phyloP scores from a whole-genome alignment of 2,888 invertebrate genomes.

The Yponomeuta plumbellus region DNA sequence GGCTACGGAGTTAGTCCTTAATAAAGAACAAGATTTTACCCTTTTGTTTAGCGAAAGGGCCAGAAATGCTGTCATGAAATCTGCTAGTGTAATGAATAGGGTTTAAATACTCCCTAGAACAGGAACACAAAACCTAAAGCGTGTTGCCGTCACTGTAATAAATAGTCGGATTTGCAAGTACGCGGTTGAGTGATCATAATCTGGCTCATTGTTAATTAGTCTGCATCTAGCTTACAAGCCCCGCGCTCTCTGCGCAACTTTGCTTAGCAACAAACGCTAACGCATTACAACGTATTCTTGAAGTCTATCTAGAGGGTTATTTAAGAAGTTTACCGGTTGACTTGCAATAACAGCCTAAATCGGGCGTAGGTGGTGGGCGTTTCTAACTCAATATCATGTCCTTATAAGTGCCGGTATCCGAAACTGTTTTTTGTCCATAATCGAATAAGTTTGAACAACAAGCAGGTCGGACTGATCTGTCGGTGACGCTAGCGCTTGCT shows the following conservation, averaged over 20 bases:
- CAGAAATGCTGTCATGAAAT: background rate
- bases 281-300: background rate
- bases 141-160: slow-evolving; percentile 60
- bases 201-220: slow-evolving; percentile 58
- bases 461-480: slow-evolving; percentile 42
- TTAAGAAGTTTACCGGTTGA: background rate
- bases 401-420: slow-evolving; percentile 58
- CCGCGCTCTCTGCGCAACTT: background rate
- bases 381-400: slow-evolving; percentile 53
- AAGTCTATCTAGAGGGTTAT: background rate
- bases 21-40: background rate
- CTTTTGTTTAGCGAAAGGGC: background rate
- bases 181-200: slow-evolving; percentile 63
- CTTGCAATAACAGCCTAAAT: background rate
- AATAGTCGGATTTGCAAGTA: slow-evolving; percentile 55
- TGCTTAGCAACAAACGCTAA: background rate
- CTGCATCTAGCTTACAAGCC: slow-evolving; percentile 18
- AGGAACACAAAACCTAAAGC: slow-evolving; percentile 31
- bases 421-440: slow-evolving; percentile 46
- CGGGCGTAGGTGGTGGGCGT: slow-evolving; percentile 24
- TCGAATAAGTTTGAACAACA: slow-evolving; percentile 37
- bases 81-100: background rate
- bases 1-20: background rate
- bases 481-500: slow-evolving; percentile 59
- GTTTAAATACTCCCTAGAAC: slow-evolving; percentile 13